Conservation (phyloP, 2,797 vertebrate species). For the Halcyon chelicuti region DNA sequence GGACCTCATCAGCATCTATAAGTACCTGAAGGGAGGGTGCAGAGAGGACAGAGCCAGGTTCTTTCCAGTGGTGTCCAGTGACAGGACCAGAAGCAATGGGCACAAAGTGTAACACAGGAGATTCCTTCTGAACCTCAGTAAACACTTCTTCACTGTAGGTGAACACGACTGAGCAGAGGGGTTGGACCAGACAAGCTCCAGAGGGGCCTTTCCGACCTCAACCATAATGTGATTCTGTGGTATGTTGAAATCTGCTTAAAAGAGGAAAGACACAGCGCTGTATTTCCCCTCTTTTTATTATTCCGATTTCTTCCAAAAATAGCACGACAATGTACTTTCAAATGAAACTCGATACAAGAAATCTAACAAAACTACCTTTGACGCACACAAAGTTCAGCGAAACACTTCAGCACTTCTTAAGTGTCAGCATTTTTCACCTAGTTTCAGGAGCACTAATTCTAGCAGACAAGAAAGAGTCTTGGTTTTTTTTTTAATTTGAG, state of each 20-base stretch:
- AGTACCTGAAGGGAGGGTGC: not conserved
- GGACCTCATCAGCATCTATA: not conserved
- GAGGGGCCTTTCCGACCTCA: not conserved
- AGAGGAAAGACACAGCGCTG: not conserved
- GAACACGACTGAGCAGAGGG: not conserved
- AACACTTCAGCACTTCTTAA: not conserved
- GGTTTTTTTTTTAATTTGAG: not conserved
- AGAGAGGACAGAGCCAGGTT: not conserved
- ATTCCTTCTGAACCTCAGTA: not conserved
- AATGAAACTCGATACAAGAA: constrained; percentile 4
- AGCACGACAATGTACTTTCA: constrained; percentile 18
- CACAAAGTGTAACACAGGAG: not conserved
- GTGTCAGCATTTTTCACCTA: not conserved
- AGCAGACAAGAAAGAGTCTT: not conserved
- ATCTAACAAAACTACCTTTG: constrained; percentile 41
- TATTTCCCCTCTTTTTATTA: constrained; percentile 44
- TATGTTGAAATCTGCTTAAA: not conserved
- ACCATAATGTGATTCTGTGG: not conserved
- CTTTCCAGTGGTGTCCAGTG: not conserved
- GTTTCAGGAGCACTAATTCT: not conserved
- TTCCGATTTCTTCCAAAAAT: constrained; percentile 54
- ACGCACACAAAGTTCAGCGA: not conserved
- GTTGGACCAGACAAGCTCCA: not conserved
- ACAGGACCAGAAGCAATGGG: not conserved
- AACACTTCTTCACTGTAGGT: not conserved